phyloP scores from a whole-genome alignment of 2,113 vertebrate species.

The Hyperopisus bebe region DNA sequence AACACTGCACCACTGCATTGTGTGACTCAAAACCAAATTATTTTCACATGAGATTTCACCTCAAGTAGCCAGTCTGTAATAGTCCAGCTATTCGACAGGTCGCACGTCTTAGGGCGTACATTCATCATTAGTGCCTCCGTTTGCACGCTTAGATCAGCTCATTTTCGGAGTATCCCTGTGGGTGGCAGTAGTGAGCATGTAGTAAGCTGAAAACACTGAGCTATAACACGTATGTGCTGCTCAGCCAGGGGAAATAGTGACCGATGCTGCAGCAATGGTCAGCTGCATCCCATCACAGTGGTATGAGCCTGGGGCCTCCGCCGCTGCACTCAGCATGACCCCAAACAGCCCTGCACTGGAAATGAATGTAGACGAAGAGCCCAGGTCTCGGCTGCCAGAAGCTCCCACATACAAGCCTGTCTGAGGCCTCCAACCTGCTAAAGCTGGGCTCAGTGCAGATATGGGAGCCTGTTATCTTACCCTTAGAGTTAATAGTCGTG shows the following conservation, averaged over 20 bases:
- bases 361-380: neutral
- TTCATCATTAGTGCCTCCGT: neutral
- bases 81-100: neutral
- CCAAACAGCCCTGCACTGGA: neutral
- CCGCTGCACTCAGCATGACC: neutral
- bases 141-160: neutral
- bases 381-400: neutral
- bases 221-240: neutral
- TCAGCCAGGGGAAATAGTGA: neutral
- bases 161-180: neutral
- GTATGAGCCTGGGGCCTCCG: neutral
- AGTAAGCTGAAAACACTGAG: neutral
- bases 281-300: neutral
- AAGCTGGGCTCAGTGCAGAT: neutral
- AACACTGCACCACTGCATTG: neutral
- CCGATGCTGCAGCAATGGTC: neutral
- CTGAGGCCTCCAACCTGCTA: neutral
- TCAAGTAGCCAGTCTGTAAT: neutral
- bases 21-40: neutral
- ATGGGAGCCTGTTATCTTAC: neutral
- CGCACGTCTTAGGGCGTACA: neutral
- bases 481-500: neutral
- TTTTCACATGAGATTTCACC: neutral
- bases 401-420: neutral
- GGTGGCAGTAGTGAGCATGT: neutral